Conservation (phyloP, 2,888 invertebrate species). For the Furcula furcula region DNA sequence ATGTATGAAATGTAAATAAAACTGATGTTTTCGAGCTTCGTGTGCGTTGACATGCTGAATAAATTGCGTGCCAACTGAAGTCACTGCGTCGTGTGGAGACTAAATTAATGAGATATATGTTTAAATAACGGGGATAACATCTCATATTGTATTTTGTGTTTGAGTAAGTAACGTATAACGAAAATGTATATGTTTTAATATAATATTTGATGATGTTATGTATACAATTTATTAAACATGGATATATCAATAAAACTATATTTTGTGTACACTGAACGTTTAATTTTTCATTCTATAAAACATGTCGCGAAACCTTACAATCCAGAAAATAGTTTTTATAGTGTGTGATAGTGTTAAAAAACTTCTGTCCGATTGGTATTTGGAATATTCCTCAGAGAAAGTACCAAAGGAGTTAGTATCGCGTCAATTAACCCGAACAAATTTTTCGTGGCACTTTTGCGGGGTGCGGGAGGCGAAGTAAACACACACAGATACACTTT, state of each 20-base stretch:
- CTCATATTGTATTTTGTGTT: slow-evolving; percentile 82
- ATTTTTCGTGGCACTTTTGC: no score
- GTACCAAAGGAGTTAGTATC: no score
- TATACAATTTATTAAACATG: slow-evolving; percentile 83
- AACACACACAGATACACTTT: no score
- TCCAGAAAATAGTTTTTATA: no score
- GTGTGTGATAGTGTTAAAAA: no score
- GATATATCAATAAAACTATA: slow-evolving; percentile 83
- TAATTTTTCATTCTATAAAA: slow-evolving; percentile 60
- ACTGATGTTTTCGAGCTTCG: slow-evolving; percentile 62
- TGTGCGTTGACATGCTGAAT: slow-evolving; percentile 57
- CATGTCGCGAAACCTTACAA: slow-evolving; percentile 29
- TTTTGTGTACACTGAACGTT: slow-evolving; percentile 79
- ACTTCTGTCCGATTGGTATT: no score
- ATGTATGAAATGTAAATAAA: slow-evolving; percentile 74
- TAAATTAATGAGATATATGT: slow-evolving; percentile 66
- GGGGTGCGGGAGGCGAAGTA: no score
- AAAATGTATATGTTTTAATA: slow-evolving; percentile 82
- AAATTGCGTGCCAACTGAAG: slow-evolving; percentile 61
- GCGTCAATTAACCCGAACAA: no score
- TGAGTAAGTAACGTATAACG: slow-evolving; percentile 78
- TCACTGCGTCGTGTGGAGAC: slow-evolving; percentile 61
- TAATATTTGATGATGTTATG: slow-evolving; percentile 82
- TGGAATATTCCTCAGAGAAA: no score
- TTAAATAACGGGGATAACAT: slow-evolving; percentile 78